A percentile compares a stretch with the other conserved stretches of the same genome.
Conservation (phyloP, 2,113 vertebrate species). For the Leptobrachium leishanense region DNA sequence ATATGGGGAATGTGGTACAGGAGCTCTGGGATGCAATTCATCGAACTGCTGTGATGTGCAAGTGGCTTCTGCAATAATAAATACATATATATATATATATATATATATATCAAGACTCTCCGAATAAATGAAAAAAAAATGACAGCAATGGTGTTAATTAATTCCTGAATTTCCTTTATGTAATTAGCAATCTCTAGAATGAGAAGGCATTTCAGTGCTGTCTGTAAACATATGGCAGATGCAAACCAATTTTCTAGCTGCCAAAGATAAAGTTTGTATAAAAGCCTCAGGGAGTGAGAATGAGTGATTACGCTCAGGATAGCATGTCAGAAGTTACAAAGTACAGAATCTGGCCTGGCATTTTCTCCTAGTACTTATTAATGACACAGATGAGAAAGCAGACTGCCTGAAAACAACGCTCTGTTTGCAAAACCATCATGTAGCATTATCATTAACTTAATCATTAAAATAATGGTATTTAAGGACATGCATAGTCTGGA, state of each 20-base stretch:
- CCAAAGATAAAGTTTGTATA: slow-evolving; percentile 32
- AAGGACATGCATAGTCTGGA: neutral
- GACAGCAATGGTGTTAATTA: too few relatives aligned
- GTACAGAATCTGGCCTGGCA: slow-evolving; percentile 26
- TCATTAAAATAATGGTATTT: slow-evolving; percentile 10
- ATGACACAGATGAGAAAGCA: neutral
- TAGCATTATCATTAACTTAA: neutral
- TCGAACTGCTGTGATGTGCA: too few relatives aligned
- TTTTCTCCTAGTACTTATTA: slow-evolving; percentile 13
- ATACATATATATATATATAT: too few relatives aligned
- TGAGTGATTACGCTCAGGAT: slow-evolving; percentile 29
- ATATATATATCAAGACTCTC: too few relatives aligned
- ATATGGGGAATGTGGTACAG: too few relatives aligned
- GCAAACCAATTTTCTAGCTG: slow-evolving; percentile 5
- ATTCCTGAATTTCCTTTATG: neutral
- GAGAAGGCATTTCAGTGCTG: neutral
- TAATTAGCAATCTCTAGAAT: neutral
- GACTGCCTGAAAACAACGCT: slow-evolving; percentile 10
- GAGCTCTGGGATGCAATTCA: too few relatives aligned
- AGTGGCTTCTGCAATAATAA: too few relatives aligned
- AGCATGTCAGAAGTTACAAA: slow-evolving; percentile 38
- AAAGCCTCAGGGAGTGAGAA: slow-evolving; percentile 17
- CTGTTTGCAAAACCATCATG: neutral
- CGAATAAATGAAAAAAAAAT: too few relatives aligned
- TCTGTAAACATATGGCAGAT: slow-evolving; percentile 14